Conservation (phyloP, 2,113 vertebrate genomes). For the Brachyistius frenatus region DNA sequence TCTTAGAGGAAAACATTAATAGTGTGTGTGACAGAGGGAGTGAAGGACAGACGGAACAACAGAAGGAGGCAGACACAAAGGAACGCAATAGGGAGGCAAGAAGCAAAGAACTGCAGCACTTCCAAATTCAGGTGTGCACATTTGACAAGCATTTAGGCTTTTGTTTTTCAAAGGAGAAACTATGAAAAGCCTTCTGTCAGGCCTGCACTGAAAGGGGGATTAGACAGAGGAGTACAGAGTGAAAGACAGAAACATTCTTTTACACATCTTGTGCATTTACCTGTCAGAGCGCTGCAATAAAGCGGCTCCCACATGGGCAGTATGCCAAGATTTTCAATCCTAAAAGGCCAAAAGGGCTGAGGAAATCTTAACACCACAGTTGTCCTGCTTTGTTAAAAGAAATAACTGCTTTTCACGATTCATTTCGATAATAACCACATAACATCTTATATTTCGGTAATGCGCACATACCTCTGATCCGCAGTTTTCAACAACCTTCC, state of each 20-base stretch:
- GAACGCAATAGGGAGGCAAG: conserved; percentile 10
- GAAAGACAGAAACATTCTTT: conserved; percentile 79
- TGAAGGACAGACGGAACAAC: conserved; percentile 8
- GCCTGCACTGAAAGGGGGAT: conserved; percentile 63
- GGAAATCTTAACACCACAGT: conserved; percentile 31
- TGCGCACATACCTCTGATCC: neutral
- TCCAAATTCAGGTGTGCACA: conserved; percentile 59
- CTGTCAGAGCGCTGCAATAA: conserved; percentile 74
- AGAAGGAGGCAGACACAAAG: conserved; percentile 14
- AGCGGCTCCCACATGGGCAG: conserved; percentile 52
- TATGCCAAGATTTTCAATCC: conserved; percentile 51
- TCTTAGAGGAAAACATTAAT: conserved; percentile 28
- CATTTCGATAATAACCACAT: neutral
- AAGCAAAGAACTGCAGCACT: conserved; percentile 38
- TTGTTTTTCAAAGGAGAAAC: conserved; percentile 41
- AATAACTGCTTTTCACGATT: conserved; percentile 4
- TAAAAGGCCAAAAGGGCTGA: conserved; percentile 37
- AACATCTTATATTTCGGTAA: neutral
- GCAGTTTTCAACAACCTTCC: neutral
- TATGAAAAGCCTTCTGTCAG: conserved; percentile 73
- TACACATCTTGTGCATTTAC: conserved; percentile 76
- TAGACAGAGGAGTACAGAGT: conserved; percentile 47
- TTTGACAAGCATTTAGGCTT: conserved; percentile 71
- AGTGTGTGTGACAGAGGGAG: conserved; percentile 24
- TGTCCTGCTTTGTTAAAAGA: conserved; percentile 17